A percentile compares a stretch with the other conserved stretches of the same genome.
Evolutionary conservation across 2,113 vertebrate species (phyloP).

Genomic region (Ploceus nigricollis): DNA sequence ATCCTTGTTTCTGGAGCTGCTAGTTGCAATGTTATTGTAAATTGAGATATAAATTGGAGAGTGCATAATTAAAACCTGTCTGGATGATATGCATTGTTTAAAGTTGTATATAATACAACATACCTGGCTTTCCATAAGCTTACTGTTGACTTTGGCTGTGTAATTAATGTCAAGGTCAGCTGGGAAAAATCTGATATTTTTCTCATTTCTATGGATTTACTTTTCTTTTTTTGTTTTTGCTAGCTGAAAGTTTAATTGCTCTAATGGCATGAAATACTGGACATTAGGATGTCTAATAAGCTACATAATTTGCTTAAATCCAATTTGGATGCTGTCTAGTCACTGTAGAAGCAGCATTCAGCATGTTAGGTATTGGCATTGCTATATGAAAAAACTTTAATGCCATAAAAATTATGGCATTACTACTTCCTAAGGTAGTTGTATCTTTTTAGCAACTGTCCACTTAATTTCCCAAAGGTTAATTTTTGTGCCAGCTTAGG

Average conservation of each 20-base stretch:
- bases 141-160: not conserved
- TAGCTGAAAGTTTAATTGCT: not conserved
- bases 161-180: not conserved
- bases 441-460: not conserved
- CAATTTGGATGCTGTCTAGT: not conserved
- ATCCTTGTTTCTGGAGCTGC: not conserved
- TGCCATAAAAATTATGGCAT: not conserved
- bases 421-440: not conserved
- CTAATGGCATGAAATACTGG: conserved; percentile 1
- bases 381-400: not conserved
- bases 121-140: not conserved
- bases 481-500: not conserved
- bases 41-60: not conserved
- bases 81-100: not conserved
- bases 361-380: not conserved
- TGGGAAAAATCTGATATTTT: not conserved
- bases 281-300: not conserved
- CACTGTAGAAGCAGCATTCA: not conserved
- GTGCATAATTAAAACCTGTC: not conserved
- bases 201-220: not conserved
- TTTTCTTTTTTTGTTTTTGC: not conserved
- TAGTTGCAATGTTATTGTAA: not conserved
- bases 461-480: not conserved
- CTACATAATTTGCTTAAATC: conserved; percentile 17
- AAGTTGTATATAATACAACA: not conserved